These are phyloP conservation scores for Oscheius sp. DNA, from an alignment of 2,888 invertebrate species.

Conservation along the genomic window DNA sequence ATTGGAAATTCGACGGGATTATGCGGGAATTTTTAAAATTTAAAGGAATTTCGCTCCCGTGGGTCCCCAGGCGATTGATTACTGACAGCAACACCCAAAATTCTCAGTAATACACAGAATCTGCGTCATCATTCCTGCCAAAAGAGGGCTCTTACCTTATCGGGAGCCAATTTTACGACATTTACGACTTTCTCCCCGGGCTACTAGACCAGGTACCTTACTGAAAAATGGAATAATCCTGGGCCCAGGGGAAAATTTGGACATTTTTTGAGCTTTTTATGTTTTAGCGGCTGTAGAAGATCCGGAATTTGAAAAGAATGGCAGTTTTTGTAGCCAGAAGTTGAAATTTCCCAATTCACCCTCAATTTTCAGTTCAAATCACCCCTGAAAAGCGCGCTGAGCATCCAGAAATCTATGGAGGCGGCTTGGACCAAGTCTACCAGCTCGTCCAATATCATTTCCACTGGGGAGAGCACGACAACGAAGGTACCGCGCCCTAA, in stretches of 20 bases:
- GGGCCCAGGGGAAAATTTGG: too few species aligned
- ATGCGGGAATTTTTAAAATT: too few species aligned
- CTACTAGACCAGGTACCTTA: too few species aligned
- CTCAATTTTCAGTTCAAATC: slow-evolving; percentile 64
- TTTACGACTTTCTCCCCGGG: not conserved
- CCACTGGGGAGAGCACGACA: slow-evolving; percentile 70
- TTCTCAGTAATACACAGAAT: too few species aligned
- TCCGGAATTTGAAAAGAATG: not conserved
- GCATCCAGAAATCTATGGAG: slow-evolving; percentile 69
- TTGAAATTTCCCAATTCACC: too few species aligned
- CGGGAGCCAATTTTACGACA: slow-evolving; percentile 2
- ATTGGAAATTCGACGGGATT: too few species aligned
- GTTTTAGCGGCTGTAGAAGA: too few species aligned
- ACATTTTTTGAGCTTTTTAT: not conserved
- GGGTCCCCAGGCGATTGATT: too few species aligned
- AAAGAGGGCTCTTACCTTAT: not conserved
- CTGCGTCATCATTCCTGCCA: too few species aligned
- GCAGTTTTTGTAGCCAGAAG: not conserved
- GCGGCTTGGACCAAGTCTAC: slow-evolving; percentile 68
- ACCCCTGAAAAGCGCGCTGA: slow-evolving; percentile 58
- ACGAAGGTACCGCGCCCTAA: slow-evolving; percentile 48
- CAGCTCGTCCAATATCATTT: slow-evolving; percentile 72
- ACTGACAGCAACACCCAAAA: too few species aligned
- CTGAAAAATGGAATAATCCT: too few species aligned
- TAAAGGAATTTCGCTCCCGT: too few species aligned